Percentiles rank a stretch among this genome's conserved stretches.
Evolutionary conservation across 2,888 invertebrate genomes (phyloP).

Genomic region (Aphodius granarius): DNA sequence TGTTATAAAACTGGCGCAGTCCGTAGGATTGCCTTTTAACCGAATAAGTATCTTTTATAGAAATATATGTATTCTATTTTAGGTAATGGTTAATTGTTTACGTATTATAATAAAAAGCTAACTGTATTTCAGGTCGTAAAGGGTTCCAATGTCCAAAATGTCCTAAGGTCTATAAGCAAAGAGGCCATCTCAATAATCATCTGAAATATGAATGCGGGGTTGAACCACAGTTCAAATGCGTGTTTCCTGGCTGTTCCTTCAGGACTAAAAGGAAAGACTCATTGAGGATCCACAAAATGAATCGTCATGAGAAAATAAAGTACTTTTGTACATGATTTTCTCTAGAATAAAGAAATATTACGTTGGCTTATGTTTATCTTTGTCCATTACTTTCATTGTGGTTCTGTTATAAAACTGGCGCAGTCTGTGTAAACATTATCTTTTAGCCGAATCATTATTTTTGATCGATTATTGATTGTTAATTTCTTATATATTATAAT

Average conservation of each 20-base stretch:
- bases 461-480: not conserved
- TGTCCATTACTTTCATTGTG: no score
- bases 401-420: no score
- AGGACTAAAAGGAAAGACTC: not conserved
- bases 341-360: not conserved
- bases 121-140: not conserved
- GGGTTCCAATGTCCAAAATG: not conserved
- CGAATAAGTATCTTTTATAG: not conserved
- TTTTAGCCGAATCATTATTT: no score
- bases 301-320: not conserved
- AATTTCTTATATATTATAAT: not conserved
- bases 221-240: conserved; percentile 4
- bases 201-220: not conserved
- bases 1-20: no score
- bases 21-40: no score
- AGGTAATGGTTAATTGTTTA: not conserved
- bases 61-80: no score
- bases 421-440: no score
- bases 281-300: not conserved
- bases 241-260: not conserved
- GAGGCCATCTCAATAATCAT: not conserved
- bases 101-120: not conserved
- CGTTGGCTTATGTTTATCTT: no score
- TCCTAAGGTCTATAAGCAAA: not conserved
- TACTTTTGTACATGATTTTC: not conserved